Base-by-base conservation (phyloP, 1,140 invertebrate species). In the Stegodyphus dumicola region DNA sequence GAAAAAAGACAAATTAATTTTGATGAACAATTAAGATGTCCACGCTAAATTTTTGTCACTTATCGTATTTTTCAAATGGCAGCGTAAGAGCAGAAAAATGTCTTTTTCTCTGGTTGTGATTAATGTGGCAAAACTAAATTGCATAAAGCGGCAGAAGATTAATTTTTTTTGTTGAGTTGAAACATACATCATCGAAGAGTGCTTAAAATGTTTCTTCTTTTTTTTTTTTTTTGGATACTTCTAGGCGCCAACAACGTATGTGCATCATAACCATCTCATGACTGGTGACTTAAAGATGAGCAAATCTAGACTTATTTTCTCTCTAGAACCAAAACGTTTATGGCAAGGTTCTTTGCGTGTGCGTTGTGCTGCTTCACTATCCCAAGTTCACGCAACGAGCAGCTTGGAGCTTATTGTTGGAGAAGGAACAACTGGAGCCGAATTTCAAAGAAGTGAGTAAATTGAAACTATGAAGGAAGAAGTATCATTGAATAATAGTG, bases 351-450 rank as follows among this genome's bases (percentile, higher is more conserved):
- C 60, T 18, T 60, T 73, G 1, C 51, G 56, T 15, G 79, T 81
- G 13, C 54, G 60, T 2, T 81, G 79, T 15, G 6, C 33, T 15
- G 79, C 79, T 52, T 53, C 18, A 1, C n/a, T 81, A 5, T 65
- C 69, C 11, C 79, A 65, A 65, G 79, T 81, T 15, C 79, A 74
- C 9, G 79, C 53, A 11, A 53, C 71, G 15, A 74, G 69, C n/a
- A 81, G 79, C 9, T 52, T 81, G 33, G 79, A 81, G 13, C 79
- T 81, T 2, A 80, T 80, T 49, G 66, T 80, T n/a, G 77, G 77
- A 15, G 77, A 80, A 71, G 77, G 77, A 5, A 74, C 79, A 18
- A 56, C 79, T 7, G 79, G 69, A 74, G 69, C 69, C 15, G 56
- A 65, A n/a, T 74, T 73, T 74, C 79, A 81, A 52, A 60, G 79